phyloP scores from a whole-genome alignment of 2,113 vertebrate species.

The Bambusicola thoracicus region DNA sequence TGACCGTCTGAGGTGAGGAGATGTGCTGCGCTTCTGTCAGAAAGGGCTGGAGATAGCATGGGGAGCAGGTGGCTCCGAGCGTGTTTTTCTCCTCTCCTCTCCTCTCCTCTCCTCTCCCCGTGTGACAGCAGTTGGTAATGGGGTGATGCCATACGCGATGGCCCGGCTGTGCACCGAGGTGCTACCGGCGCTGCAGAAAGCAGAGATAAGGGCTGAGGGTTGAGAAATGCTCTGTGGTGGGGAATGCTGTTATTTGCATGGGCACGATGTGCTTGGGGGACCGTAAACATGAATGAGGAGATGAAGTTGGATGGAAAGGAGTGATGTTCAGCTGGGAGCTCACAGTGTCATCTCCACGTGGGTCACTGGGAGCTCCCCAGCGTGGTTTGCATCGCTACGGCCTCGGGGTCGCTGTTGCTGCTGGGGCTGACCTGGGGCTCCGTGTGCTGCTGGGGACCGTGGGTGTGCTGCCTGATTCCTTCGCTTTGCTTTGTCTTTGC shows the following conservation, averaged over 20 bases:
- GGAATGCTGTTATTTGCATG: background rate
- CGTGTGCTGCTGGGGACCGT: too few species aligned
- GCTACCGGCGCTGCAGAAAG: accelerated
- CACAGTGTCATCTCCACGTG: accelerated
- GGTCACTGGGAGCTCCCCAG: background rate
- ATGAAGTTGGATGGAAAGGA: background rate
- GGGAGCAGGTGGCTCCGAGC: background rate
- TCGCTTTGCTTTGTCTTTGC: background rate
- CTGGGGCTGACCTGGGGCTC: too few species aligned
- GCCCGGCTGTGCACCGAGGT: accelerated
- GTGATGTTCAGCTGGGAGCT: background rate
- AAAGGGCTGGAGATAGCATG: too few species aligned
- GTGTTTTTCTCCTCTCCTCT: background rate
- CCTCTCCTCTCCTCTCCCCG: accelerated
- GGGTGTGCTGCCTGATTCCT: background rate
- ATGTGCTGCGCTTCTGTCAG: background rate
- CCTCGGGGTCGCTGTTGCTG: background rate
- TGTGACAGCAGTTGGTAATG: too few species aligned
- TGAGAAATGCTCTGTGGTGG: background rate
- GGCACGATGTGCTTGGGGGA: accelerated
- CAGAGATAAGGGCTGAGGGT: background rate
- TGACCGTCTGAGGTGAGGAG: background rate
- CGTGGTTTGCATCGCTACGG: too few species aligned
- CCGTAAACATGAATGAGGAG: background rate
- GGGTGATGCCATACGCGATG: background rate